Evolutionary conservation across 2,888 invertebrate species (phyloP).

Genomic region (Cartodere bifasciata): DNA sequence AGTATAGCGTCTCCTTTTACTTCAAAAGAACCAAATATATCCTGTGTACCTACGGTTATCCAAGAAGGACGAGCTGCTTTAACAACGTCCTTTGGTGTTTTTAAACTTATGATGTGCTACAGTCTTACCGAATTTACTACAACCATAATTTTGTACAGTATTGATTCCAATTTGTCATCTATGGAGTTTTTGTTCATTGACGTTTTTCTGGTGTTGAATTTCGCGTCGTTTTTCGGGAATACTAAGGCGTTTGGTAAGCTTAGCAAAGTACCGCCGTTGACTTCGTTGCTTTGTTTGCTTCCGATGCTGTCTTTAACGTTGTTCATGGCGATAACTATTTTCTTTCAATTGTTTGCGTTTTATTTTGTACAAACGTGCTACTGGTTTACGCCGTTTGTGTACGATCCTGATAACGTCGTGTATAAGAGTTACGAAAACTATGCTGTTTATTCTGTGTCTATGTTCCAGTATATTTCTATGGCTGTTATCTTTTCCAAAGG

Average conservation of each 20-base stretch:
- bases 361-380: conserved; percentile 37
- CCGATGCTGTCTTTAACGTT: conserved; percentile 41
- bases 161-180: conserved; percentile 48
- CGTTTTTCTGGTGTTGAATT: conserved; percentile 45
- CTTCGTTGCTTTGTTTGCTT: conserved; percentile 38
- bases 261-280: conserved; percentile 40
- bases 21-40: conserved; percentile 70
- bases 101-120: conserved; percentile 96
- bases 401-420: conserved; percentile 24
- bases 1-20: conserved; percentile 93
- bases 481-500: conserved; percentile 53
- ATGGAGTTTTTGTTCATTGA: conserved; percentile 56
- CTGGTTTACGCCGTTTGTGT: conserved; percentile 43
- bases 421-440: conserved; percentile 48
- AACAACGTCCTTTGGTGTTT: conserved; percentile 93
- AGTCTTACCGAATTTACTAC: conserved; percentile 85
- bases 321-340: conserved; percentile 39
- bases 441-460: conserved; percentile 46
- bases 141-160: conserved; percentile 72
- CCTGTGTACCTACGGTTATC: conserved; percentile 68
- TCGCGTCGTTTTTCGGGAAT: conserved; percentile 52
- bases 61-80: conserved; percentile 86
- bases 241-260: conserved; percentile 40
- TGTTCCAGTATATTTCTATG: conserved; percentile 53
- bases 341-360: conserved; percentile 38